Evolutionary conservation across 1,140 invertebrate species (phyloP), one percentile per base, ranked within the genome.

Genomic region (Diabrotica virgifera): DNA sequence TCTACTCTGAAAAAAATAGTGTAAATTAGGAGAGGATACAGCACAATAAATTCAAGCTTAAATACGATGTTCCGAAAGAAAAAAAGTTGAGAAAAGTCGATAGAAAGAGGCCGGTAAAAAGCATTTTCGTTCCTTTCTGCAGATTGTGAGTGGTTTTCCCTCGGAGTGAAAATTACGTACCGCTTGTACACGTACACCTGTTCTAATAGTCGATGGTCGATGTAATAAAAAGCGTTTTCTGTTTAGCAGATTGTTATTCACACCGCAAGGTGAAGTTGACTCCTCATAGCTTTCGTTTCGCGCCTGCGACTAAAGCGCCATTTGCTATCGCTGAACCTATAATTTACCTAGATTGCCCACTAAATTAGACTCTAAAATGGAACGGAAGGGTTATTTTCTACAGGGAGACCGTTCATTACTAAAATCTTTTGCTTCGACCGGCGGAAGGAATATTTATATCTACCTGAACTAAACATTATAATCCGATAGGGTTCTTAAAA

Each of bases 211-310:
- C 40, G 40, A 46, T 46, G 40, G 40, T 46, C 40, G 40, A 46
- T 46, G 40, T 46, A 46, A 46, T 46, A 6, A 46, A 24, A 46
- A 46, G 40, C 40, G 8, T 46, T 46, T 46, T 46, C 40, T 46
- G 40, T 46, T 46, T 46, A 46, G n/a, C 40, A 46, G 40, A 46
- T 46, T 46, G 40, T 46, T 46, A 46, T 46, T 46, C 40, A 46
- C 40, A 46, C 40, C 40, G 40, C 5, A 46, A 46, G 40, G 40
- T 46, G n/a, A 46, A 46, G 40, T 46, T 46, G 5, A 46, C 40
- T 46, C 40, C 40, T 46, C 40, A 46, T 46, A 46, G 40, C 5
- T 46, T 46, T 46, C 40, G 40, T 46, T 46, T 46, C 40, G n/a
- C 8, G 40, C n/a, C n/a, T 10, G 40, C 40, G 40, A n/a, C 8